These are phyloP conservation scores for Agonopterix subpropinquella DNA, from an alignment of 2,888 invertebrate species.

Conservation along the genomic window DNA sequence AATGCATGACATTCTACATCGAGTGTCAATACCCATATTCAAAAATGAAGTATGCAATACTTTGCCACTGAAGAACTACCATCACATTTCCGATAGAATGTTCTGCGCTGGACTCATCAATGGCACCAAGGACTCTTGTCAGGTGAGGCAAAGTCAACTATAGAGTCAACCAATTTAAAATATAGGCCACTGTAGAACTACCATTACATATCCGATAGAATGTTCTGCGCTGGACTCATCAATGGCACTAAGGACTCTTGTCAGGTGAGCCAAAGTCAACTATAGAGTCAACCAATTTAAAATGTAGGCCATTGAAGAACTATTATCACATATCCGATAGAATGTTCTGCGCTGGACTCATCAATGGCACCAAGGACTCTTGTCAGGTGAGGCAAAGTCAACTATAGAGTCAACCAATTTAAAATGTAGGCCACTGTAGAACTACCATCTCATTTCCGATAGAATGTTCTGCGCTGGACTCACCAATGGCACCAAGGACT, in stretches of 20 bases:
- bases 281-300: too few relatives aligned
- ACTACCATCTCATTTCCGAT: constrained; percentile 27
- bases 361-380: constrained; percentile 50
- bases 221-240: constrained; percentile 62
- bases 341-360: constrained; percentile 66
- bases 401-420: too few relatives aligned
- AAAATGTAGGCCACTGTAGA: constrained; percentile 19
- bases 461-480: constrained; percentile 64
- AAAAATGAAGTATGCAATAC: constrained; percentile 23
- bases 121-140: constrained; percentile 59
- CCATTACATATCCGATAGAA: constrained; percentile 38
- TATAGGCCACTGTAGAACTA: constrained; percentile 5
- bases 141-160: constrained; percentile 30
- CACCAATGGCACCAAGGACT: constrained; percentile 45
- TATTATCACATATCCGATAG: constrained; percentile 35
- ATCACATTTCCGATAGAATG: constrained; percentile 48
- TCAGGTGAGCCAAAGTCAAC: constrained; percentile 33
- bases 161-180: background rate
- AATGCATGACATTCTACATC: constrained; percentile 51
- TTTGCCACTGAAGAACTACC: constrained; percentile 23
- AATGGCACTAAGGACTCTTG: constrained; percentile 57
- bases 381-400: constrained; percentile 43
- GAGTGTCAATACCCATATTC: constrained; percentile 47
- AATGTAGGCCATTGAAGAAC: constrained; percentile 19
- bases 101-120: constrained; percentile 52